Conservation (phyloP, 2,888 invertebrate genomes). For the Deroplatys truncata region DNA sequence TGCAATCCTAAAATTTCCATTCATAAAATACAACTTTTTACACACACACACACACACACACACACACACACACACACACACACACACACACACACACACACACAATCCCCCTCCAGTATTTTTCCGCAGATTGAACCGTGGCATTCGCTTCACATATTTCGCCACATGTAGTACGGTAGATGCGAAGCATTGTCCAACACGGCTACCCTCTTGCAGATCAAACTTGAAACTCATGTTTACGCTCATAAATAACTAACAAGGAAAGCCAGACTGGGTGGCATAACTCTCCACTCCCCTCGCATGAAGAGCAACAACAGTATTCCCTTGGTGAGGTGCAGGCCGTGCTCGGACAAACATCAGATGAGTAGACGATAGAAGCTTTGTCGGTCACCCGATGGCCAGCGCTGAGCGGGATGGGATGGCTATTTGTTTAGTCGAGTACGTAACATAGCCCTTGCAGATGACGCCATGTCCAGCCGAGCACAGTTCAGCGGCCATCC, state of each 20-base stretch:
- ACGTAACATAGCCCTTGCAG: neutral
- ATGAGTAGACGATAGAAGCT: neutral
- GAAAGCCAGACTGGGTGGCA: slow-evolving; percentile 2
- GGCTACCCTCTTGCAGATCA: neutral
- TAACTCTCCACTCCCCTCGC: neutral
- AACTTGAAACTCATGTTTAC: slow-evolving; percentile 10
- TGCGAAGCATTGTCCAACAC: neutral
- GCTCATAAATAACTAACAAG: slow-evolving; percentile 18
- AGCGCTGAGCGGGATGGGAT: neutral
- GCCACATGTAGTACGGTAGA: neutral
- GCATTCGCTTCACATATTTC: neutral
- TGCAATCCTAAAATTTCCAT: slow-evolving; percentile 3
- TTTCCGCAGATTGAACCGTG: neutral
- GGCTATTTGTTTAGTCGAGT: slow-evolving; percentile 4
- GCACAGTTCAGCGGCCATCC: no score
- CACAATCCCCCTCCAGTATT: neutral
- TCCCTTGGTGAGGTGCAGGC: slow-evolving; percentile 1
- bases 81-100: neutral
- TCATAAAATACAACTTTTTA: slow-evolving; percentile 6
- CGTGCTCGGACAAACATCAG: neutral
- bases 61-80: neutral
- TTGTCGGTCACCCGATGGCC: neutral
- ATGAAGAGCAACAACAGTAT: slow-evolving; percentile 11
- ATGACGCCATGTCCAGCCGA: neutral
- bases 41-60: neutral